phyloP scores from a whole-genome alignment of 2,797 vertebrate genomes.

The Pipistrellus kuhlii region DNA sequence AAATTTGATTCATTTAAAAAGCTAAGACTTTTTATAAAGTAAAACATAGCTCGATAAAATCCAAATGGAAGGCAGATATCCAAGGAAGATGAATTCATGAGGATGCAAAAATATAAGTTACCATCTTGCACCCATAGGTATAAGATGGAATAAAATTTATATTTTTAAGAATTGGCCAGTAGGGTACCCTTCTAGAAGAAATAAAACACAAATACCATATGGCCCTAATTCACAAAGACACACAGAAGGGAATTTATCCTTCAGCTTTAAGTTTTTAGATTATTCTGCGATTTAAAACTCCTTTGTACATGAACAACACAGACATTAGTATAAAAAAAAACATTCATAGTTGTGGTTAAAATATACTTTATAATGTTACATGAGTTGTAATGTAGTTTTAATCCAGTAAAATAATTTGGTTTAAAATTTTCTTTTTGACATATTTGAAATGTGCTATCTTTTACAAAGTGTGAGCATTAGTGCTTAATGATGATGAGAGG shows the following conservation, averaged over 20 bases:
- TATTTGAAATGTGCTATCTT: constrained; percentile 18
- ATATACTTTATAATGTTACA: constrained; percentile 4
- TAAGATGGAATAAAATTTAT: constrained; percentile 14
- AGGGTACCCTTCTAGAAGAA: background rate
- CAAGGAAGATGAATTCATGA: background rate
- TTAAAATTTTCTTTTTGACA: constrained; percentile 33
- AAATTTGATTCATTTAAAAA: background rate
- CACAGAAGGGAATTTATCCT: background rate
- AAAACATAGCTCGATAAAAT: constrained; percentile 32
- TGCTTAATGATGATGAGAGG: constrained; percentile 44
- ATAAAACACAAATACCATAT: constrained; percentile 20
- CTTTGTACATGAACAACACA: background rate
- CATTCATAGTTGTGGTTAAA: background rate
- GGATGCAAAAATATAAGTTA: constrained; percentile 35
- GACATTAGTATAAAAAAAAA: background rate
- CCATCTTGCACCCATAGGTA: background rate
- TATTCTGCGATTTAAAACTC: constrained; percentile 44
- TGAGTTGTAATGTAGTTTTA: constrained; percentile 28
- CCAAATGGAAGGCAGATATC: background rate
- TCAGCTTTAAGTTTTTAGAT: constrained; percentile 47
- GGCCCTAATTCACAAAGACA: constrained; percentile 56
- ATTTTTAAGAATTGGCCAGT: constrained; percentile 4
- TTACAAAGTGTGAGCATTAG: background rate
- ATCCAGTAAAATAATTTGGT: constrained; percentile 19
- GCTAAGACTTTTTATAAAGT: background rate